phyloP scores from a whole-genome alignment of 2,888 invertebrate species.

The Polymixis flavicincta region DNA sequence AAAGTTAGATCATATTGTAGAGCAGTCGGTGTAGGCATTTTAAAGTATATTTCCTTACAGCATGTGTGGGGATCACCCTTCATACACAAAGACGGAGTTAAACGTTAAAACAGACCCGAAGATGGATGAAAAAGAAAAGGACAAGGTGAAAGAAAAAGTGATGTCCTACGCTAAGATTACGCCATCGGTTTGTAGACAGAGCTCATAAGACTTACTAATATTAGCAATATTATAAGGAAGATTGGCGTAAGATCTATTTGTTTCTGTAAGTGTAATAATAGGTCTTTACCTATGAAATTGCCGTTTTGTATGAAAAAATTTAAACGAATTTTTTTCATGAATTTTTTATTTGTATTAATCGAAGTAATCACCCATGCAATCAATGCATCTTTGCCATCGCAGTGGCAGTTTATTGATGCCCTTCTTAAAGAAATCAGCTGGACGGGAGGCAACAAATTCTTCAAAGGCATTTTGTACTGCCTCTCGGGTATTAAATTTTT shows the following conservation, averaged over 20 bases:
- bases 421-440: no score
- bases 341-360: no score
- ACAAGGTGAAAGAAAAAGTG: constrained; percentile 70
- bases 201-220: constrained; percentile 1
- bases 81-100: constrained; percentile 84
- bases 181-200: constrained; percentile 75
- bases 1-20: not conserved
- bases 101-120: constrained; percentile 74
- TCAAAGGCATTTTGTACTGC: no score
- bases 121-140: constrained; percentile 69
- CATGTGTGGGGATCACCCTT: constrained; percentile 88
- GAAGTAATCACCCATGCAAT: no score
- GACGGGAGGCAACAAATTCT: no score
- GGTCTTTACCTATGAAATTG: no score
- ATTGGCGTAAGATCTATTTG: not conserved
- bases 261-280: not conserved
- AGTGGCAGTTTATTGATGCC: no score
- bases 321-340: no score
- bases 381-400: no score
- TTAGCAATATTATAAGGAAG: not conserved
- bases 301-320: no score
- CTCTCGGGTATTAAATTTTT: no score
- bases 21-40: constrained; percentile 21
- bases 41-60: constrained; percentile 67
- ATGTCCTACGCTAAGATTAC: constrained; percentile 74